Conservation (phyloP, 1,140 invertebrate genomes). For the Aporrectodea caliginosa region DNA sequence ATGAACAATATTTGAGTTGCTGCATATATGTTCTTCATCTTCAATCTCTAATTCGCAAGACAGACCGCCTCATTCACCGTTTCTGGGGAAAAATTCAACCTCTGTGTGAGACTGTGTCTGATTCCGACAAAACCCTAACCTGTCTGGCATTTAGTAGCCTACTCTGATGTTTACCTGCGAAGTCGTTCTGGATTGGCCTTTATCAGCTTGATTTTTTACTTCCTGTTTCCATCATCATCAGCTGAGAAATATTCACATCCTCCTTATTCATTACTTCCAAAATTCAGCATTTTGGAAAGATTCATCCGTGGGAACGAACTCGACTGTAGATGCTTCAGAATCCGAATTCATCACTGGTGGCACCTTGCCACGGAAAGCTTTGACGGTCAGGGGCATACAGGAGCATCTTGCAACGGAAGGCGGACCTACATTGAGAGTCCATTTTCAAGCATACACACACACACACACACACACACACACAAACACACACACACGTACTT, state of each 20-base stretch:
- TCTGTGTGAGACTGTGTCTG: neutral
- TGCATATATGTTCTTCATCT: neutral
- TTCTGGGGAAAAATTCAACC: neutral
- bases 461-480: too few species aligned
- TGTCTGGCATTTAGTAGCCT: neutral
- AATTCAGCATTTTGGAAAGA: neutral
- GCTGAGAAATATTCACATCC: neutral
- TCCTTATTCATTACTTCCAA: neutral
- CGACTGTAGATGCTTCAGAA: neutral
- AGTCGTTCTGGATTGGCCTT: neutral
- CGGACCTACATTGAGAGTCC: slow-evolving; percentile 61
- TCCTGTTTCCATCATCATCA: neutral
- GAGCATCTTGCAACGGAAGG: slow-evolving; percentile 54
- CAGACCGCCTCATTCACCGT: neutral
- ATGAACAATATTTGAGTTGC: too few species aligned
- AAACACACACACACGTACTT: too few species aligned
- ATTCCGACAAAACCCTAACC: neutral
- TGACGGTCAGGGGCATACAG: slow-evolving; percentile 55
- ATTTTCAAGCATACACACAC: too few species aligned
- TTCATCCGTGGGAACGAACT: neutral
- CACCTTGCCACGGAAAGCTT: slow-evolving; percentile 48
- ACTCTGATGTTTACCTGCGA: neutral
- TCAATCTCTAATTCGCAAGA: neutral
- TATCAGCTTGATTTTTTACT: neutral
- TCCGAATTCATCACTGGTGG: neutral